phyloP scores from a whole-genome alignment of 2,113 vertebrate genomes.

The Petromus typicus region DNA sequence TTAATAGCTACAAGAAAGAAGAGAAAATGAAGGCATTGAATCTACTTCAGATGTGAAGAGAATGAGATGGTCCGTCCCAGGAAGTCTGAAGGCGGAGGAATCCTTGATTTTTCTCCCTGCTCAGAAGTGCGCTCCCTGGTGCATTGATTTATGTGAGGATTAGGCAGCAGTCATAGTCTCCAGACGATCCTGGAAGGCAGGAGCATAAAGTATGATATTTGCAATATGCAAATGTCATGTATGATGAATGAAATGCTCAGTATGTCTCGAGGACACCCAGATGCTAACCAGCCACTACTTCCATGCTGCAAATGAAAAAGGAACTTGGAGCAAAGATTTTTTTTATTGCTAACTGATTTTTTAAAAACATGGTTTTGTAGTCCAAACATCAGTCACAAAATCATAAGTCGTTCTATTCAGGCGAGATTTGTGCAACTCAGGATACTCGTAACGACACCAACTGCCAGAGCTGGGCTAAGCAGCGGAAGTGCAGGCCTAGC shows the following conservation, averaged over 20 bases:
- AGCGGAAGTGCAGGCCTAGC: background rate
- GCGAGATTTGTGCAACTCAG: constrained; percentile 63
- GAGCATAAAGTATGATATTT: constrained; percentile 86
- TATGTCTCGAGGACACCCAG: constrained; percentile 89
- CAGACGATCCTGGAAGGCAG: constrained; percentile 85
- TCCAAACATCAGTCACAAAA: constrained; percentile 84
- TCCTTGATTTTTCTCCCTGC: constrained; percentile 67
- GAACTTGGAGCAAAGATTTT: constrained; percentile 76
- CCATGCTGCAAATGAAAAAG: constrained; percentile 52
- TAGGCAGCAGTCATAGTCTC: constrained; percentile 84
- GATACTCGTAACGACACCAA: background rate
- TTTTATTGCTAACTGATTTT: constrained; percentile 84
- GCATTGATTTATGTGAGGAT: constrained; percentile 85
- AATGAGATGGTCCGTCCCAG: constrained; percentile 77
- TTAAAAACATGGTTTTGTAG: constrained; percentile 79
- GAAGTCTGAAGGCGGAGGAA: constrained; percentile 75
- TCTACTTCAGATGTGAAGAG: constrained; percentile 79
- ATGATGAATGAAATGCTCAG: constrained; percentile 88
- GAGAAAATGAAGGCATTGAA: constrained; percentile 82
- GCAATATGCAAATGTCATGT: constrained; percentile 90
- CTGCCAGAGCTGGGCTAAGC: background rate
- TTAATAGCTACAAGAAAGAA: constrained; percentile 87
- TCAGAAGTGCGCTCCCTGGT: constrained; percentile 80
- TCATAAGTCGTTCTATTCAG: constrained; percentile 76
- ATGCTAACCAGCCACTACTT: constrained; percentile 83